Evolutionary conservation across 2,113 vertebrate genomes (phyloP), one percentile per base, ranked within the genome.

Genomic region (Pycnonotus jocosus): DNA sequence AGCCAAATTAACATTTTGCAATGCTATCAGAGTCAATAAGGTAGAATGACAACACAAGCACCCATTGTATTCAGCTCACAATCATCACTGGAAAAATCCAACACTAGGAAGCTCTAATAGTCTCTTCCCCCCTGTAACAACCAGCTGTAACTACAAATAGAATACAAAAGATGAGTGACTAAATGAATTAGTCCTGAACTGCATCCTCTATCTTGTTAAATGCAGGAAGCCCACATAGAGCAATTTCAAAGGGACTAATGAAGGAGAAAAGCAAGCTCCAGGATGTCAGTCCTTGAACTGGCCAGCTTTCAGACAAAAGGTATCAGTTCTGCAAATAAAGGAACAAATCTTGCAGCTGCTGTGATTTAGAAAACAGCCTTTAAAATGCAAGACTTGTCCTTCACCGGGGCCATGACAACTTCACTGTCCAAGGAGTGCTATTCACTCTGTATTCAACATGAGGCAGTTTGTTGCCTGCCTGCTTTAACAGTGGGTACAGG

Each of bases 81-180:
- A 28, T 28, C 24, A 0, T 28, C 85, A 76, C 72, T 62, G 65
- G 86, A 86, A 92, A 94, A 84, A 96, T 64, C 44, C 76, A 84
- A 74, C 58, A n/a, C 48, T 38, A 42, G 35, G 89, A 81, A 93
- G 89, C 89, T 87, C 8, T 69, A 78, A 70, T 10, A 90, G 72
- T 15, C 83, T 91, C 61, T 66, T 56, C 20, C 38, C 16, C 35
- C 77, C 48, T 38, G 38, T 53, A 95, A 83, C 77, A 92, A 91
- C 72, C 72, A 90, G 37, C 91, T 91, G 69, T 69, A 95, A 91
- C 77, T 86, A 88, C 80, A 95, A 94, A 92, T 25, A 89, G 88
- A 96, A 95, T 53, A 95, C 89, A 88, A 76, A 94, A 94, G 92
- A 93, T 22, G 37, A 94, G 80, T 81, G 83, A 66, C 83, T 95